Evolutionary conservation across 2,888 invertebrate species (phyloP).

Genomic region (Cyaniris semiargus): DNA sequence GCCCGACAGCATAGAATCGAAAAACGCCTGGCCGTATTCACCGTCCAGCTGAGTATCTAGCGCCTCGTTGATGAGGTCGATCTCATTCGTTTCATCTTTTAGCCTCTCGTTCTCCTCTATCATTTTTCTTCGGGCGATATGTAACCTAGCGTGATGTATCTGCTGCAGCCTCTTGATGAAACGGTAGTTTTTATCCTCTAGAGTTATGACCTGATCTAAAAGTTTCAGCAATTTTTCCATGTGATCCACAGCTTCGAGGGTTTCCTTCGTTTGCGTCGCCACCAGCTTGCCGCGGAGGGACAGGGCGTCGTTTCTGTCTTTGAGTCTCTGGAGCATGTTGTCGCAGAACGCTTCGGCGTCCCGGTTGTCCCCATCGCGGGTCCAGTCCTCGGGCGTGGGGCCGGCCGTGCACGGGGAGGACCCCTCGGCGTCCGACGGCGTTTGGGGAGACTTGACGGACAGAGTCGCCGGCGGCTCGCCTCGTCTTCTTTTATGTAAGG

Average conservation of each 20-base stretch:
- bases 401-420: conserved; percentile 71
- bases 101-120: conserved; percentile 64
- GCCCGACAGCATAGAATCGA: conserved; percentile 83
- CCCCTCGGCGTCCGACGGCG: conserved; percentile 68
- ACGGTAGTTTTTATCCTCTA: conserved; percentile 86
- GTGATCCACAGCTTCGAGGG: conserved; percentile 87
- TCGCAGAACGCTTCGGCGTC: conserved; percentile 67
- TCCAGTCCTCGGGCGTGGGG: conserved; percentile 64
- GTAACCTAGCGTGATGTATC: conserved; percentile 84
- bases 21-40: conserved; percentile 82
- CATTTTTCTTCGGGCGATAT: conserved; percentile 80
- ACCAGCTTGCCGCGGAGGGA: conserved; percentile 78
- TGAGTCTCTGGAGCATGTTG: conserved; percentile 65
- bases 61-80: conserved; percentile 70
- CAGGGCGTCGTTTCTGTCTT: conserved; percentile 66
- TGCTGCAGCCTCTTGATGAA: conserved; percentile 85
- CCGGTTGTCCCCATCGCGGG: conserved; percentile 54
- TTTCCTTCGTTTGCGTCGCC: conserved; percentile 79
- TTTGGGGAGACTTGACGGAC: conserved; percentile 64
- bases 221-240: conserved; percentile 88
- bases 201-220: conserved; percentile 86
- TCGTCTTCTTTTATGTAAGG: conserved; percentile 66
- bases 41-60: conserved; percentile 81
- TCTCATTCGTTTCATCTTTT: conserved; percentile 61
- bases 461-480: conserved; percentile 70